Evolutionary conservation across 2,797 vertebrate genomes (phyloP), one percentile per base, ranked within the genome.

Genomic region (Hypotaenidia philippensis): DNA sequence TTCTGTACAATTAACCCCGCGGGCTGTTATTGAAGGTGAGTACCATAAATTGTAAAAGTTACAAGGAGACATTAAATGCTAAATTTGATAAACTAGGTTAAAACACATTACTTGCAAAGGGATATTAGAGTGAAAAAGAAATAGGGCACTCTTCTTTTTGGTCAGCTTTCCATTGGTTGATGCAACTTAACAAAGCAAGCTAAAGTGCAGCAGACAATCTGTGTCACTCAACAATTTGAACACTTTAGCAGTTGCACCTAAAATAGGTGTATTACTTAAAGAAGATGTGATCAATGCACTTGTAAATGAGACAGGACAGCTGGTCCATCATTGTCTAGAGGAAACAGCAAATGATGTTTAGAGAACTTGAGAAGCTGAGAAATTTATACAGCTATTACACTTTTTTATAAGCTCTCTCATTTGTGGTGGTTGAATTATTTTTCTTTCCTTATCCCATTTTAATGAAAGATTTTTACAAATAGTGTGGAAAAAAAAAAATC

Each of bases 111-210:
- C 2, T 0, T 32, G 7, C 13, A 15, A 79, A 75, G 8, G 8
- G 20, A 12, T 45, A 22, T 11, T 23, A 29, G 23, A 77, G 15
- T 36, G 65, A 29, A 70, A 53, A 80, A 76, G 15, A 36, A 69
- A 57, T 6, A 3, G 4, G 5, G 10, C n/a, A 2, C 6, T 2
- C 14, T 70, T 74, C 13, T n/a, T 86, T 41, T 56, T 85, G 68
- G 12, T 53, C 49, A 63, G 0, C 16, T 16, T 86, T 34, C 1
- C 16, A 3, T 41, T 9, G 6, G 8, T 18, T 77, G 50, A 4
- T 19, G 36, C 32, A 44, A 45, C 27, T 47, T 50, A 19, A 61
- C 20, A 50, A 55, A 69, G 9, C 2, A 22, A 36, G 14, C 47
- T 72, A 10, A 83, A 76, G 36, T 52, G 7, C 47, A n/a, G 21